These are phyloP conservation scores for Craterocephalus amniculus DNA, from an alignment of 2,797 vertebrate genomes.

Conservation along the genomic window DNA sequence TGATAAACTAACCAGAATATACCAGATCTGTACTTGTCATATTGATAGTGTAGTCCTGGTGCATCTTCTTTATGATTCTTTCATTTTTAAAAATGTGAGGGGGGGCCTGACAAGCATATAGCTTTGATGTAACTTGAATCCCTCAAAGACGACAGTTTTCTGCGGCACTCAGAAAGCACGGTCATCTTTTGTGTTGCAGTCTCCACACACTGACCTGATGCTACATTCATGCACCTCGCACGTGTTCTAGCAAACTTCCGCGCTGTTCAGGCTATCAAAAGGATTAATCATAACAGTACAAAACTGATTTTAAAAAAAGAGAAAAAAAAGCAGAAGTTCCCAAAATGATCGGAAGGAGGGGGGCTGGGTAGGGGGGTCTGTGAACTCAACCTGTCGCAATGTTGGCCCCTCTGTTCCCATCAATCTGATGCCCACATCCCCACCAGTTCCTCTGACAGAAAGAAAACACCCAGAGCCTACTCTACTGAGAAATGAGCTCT, in stretches of 20 bases:
- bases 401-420: conserved; percentile 9
- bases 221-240: conserved; percentile 20
- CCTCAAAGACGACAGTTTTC: too few species aligned
- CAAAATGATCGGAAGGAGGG: conserved; percentile 19
- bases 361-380: conserved; percentile 8
- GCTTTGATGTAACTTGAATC: neutral
- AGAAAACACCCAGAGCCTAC: conserved; percentile 3
- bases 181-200: neutral
- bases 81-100: too few species aligned
- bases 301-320: neutral
- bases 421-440: conserved; percentile 9
- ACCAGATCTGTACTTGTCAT: too few species aligned
- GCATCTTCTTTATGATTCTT: too few species aligned
- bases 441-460: neutral
- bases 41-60: too few species aligned
- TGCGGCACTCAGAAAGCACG: too few species aligned
- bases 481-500: conserved; percentile 1
- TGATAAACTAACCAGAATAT: too few species aligned
- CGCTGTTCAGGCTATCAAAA: conserved; percentile 34
- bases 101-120: neutral
- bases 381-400: conserved; percentile 9
- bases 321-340: conserved; percentile 67
- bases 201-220: neutral
- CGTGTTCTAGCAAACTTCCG: conserved; percentile 56
- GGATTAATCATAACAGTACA: conserved; percentile 44